Base-by-base conservation (phyloP, 2,888 invertebrate species). In the Zaprionus bogoriensis region DNA sequence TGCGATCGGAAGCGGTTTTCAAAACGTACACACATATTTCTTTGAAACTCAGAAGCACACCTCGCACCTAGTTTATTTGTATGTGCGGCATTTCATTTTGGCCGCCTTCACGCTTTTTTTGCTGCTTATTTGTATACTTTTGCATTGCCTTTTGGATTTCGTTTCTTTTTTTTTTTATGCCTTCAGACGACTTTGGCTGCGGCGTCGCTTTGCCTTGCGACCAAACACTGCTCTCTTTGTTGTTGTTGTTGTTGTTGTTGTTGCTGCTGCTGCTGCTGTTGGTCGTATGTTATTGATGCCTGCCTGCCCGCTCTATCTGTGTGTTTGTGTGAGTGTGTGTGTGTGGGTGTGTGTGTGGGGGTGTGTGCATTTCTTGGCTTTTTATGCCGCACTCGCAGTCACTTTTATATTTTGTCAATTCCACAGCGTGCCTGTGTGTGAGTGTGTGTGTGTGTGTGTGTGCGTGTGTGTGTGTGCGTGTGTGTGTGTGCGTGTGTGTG, bases 391-490 rank as follows among this genome's bases (percentile, higher is more conserved):
- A 32, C 25, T 27, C 41, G 32, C 53, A 50, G 44, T 55, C 54
- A 46, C 32, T 58, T 61, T 69, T 66, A 53, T 68, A 64, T 72
- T 61, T 62, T 68, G 60, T 53, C 74, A 73, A 65, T 72, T 70
- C 53, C 36, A 54, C 72, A 61, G 51, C 36, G 41, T 52, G 46
- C 41, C 23, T 44, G 25, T 53, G 10, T 14, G 4, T 54, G 28
- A 38, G 30, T 41, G 14, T 27, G 22, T 14, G n/a, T n/a, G n/a
- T 44, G 14, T 32, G 57, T 55, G 28, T 17, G 14, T 28, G 20
- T 46, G 19, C 45, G 20, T 57, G 25, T 51, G 23, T 55, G 51
- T 39, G 54, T 55, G 55, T 51, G 42, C 45, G 55, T 36, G 63
- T 69, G 76, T 44, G 25, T 53, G 10, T 14, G 4, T 54, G 28